Conservation (phyloP, 23 tunicate species). For the Ascidia mentula region DNA sequence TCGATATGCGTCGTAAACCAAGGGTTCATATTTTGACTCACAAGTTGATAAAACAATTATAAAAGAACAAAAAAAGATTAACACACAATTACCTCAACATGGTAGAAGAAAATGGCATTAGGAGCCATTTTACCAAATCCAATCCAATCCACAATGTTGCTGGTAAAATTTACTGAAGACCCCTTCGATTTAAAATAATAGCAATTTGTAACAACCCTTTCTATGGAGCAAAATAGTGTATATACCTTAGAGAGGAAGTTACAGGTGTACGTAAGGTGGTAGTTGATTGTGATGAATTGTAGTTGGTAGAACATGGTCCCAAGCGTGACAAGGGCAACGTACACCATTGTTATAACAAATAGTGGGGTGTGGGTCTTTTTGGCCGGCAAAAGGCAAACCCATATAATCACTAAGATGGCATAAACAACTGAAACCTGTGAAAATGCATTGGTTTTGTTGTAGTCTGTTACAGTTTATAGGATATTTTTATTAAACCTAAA, state of each 20-base stretch:
- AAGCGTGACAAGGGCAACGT: slow-evolving; percentile 36
- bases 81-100: slow-evolving; percentile 77
- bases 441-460: too few species aligned
- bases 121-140: slow-evolving; percentile 41
- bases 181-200: neutral
- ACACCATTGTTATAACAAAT: slow-evolving; percentile 14
- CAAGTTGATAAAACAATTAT: too few species aligned
- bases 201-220: neutral
- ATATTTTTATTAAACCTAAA: neutral
- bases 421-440: slow-evolving; percentile 69
- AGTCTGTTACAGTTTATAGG: neutral
- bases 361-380: slow-evolving; percentile 26
- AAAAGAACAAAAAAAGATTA: too few species aligned
- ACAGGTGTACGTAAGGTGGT: slow-evolving; percentile 47
- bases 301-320: slow-evolving; percentile 76
- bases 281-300: slow-evolving; percentile 38
- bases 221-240: neutral
- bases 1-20: too few species aligned
- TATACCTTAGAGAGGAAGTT: slow-evolving; percentile 7
- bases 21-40: too few species aligned
- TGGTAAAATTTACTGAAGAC: neutral
- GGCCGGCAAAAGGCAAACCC: slow-evolving; percentile 61
- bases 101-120: slow-evolving; percentile 40
- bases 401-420: slow-evolving; percentile 34
- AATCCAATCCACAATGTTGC: slow-evolving; percentile 29